These are phyloP conservation scores for Trachelus iudaicus DNA, from an alignment of 2,888 invertebrate genomes.

Conservation along the genomic window DNA sequence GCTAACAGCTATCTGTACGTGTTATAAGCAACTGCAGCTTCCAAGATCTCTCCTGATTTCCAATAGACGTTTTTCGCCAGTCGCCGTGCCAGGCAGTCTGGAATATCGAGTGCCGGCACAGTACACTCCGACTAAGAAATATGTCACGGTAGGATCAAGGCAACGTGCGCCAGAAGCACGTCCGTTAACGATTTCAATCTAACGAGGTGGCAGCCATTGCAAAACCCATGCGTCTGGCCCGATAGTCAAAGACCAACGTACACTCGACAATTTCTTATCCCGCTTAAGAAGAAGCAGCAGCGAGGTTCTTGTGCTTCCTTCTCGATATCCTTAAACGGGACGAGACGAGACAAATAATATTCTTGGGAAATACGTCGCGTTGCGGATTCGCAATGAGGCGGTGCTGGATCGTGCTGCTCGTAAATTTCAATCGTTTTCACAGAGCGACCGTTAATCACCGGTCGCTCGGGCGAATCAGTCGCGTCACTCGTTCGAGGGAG, in stretches of 20 bases:
- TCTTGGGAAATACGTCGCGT: neutral
- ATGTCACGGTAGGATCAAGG: neutral
- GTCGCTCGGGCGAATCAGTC: slow-evolving; percentile 17
- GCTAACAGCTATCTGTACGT: neutral
- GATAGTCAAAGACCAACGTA: neutral
- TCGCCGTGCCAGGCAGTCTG: slow-evolving; percentile 52
- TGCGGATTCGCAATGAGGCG: neutral
- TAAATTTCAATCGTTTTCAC: slow-evolving; percentile 42
- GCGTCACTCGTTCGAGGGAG: slow-evolving; percentile 9
- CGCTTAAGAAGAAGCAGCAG: neutral
- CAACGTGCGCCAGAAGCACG: neutral
- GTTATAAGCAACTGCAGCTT: neutral
- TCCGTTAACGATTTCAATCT: neutral
- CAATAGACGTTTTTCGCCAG: slow-evolving; percentile 14
- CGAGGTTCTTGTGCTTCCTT: neutral
- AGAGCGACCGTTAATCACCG: slow-evolving; percentile 37
- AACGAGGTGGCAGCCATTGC: neutral
- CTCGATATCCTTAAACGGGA: neutral
- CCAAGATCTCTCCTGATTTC: slow-evolving; percentile 3
- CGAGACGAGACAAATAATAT: neutral
- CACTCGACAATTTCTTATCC: neutral
- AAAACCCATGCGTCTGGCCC: neutral
- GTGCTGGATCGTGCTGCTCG: slow-evolving; percentile 27
- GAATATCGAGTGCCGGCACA: slow-evolving; percentile 18
- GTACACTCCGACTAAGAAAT: neutral